Percentiles rank a stretch among this genome's conserved stretches.
These are phyloP conservation scores for Pyrocephalus nanus DNA, from an alignment of 2,797 vertebrate species.

Conservation along the genomic window DNA sequence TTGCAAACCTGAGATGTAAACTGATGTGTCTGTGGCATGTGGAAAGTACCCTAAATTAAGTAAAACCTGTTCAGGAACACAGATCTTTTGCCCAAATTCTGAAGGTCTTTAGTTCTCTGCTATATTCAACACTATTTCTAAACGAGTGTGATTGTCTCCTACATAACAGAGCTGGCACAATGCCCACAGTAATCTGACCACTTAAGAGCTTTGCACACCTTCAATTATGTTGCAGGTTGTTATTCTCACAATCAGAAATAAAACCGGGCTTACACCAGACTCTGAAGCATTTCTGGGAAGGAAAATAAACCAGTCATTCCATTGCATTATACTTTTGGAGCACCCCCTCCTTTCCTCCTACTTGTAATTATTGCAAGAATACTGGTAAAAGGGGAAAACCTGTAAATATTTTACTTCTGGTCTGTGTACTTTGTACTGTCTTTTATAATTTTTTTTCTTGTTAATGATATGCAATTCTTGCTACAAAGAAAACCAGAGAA, in stretches of 20 bases:
- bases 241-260: not conserved
- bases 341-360: not conserved
- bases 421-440: not conserved
- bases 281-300: not conserved
- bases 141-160: not conserved
- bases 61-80: not conserved
- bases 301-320: not conserved
- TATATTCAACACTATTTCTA: accelerated
- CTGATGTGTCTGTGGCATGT: accelerated
- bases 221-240: not conserved
- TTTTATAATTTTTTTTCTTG: not conserved
- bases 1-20: not conserved
- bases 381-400: not conserved
- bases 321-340: not conserved
- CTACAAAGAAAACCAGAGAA: not conserved
- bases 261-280: not conserved
- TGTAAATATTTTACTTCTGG: not conserved
- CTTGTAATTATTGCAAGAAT: not conserved
- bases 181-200: not conserved
- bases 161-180: not conserved
- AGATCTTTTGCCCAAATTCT: not conserved
- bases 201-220: not conserved
- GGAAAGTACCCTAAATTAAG: not conserved
- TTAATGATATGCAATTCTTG: not conserved
- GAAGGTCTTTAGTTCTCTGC: not conserved